Evolutionary conservation across 2,113 vertebrate genomes (phyloP).

Genomic region (Oriolus oriolus): DNA sequence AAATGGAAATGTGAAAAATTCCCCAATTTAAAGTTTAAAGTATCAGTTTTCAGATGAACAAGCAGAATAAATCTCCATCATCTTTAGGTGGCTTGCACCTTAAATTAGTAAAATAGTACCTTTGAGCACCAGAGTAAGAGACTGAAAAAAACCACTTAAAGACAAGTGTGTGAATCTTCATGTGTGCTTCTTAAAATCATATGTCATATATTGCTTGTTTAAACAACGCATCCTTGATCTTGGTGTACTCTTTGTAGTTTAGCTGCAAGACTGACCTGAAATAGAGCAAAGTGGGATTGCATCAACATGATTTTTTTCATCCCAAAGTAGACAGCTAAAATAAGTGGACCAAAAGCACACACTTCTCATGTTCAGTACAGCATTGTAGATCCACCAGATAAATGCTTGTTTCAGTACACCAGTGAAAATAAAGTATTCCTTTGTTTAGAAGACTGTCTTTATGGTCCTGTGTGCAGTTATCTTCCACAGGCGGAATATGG

Average conservation of each 20-base stretch:
- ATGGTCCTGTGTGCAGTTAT: background rate
- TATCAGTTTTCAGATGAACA: background rate
- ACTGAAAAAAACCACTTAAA: background rate
- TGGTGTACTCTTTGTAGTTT: background rate
- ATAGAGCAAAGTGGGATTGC: background rate
- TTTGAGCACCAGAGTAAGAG: background rate
- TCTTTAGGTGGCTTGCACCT: background rate
- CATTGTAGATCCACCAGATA: background rate
- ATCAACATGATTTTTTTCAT: background rate
- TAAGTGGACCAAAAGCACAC: background rate
- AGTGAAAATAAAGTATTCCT: background rate
- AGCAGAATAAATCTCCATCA: background rate
- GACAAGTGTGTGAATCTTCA: background rate
- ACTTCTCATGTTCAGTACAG: background rate
- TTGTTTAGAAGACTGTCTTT: background rate
- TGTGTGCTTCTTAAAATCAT: background rate
- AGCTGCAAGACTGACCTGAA: background rate
- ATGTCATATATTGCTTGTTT: background rate
- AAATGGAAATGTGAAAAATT: background rate
- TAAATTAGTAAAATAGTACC: accelerated
- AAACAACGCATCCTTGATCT: background rate
- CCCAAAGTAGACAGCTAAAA: background rate
- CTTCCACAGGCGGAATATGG: background rate
- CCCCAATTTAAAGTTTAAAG: background rate
- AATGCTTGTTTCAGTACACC: background rate